Base-by-base conservation (phyloP, 2,113 vertebrate species). In the Rhegmatorhina hoffmannsi region DNA sequence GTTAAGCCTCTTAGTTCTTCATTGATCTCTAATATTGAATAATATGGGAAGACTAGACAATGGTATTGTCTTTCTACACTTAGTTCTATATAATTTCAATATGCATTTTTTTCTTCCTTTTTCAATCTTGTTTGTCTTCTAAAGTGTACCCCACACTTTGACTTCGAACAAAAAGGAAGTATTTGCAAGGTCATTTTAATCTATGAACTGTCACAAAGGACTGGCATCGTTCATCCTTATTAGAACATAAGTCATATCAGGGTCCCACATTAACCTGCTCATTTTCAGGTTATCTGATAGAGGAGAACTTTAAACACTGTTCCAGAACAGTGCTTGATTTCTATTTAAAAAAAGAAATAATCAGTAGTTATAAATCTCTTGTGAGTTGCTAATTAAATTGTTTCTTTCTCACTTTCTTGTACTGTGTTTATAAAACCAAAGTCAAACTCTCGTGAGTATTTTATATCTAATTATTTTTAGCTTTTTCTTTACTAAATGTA, bases 371-470 rank as follows among this genome's bases (percentile, higher is more conserved):
- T 9, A 90, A 91, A 83, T 84, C 59, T 92, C 59, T 36, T 68
- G 23, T 74, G 64, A 90, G 87, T 94, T 90, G 52, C 85, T 94
- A 88, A 81, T 55, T 58, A 93, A 82, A 82, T 90, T 53, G 52
- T 21, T 89, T 84, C 16, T 69, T 92, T 89, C 76, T 91, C 34
- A 33, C 20, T 90, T 87, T 88, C 43, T 94, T 82, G 23, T 82
- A 44, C 66, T 82, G 38, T 92, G 90, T 90, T 94, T 92, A 81
- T 96, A 86, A 96, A 62, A 95, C 91, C 64, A 63, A 90, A 94
- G 70, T 94, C 40, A 59, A 90, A 62, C 40, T 86, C 47, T 53
- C 59, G 73, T 78, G 79, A 90, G 26, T 70, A 90, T 80, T 84
- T 79, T 85, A 84, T 79, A 60, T 83, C 52, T 78, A 93, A 86